Base-by-base conservation (phyloP, 1,140 invertebrate genomes). In the Battus philenor region DNA sequence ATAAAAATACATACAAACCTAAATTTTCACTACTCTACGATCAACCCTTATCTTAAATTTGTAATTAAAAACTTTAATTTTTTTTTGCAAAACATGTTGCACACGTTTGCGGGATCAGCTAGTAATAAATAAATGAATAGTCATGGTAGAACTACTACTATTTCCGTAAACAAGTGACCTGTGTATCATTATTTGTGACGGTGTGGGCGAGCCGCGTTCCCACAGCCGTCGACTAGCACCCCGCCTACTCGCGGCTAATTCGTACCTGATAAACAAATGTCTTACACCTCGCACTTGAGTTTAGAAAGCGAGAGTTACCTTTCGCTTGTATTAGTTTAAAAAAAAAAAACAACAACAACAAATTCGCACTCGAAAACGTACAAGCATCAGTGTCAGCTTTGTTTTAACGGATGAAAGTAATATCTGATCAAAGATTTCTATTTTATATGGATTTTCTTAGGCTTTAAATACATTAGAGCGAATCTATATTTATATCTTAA, bases 221-320 rank as follows among this genome's bases (percentile, higher is more conserved):
- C 38, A 41, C 22, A 41, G 24, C 24, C 11, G 38, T 16, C 13
- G 36, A 39, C 22, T 39, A 6, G 38, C n/a, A 12, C 12, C 12
- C 38, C 38, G 24, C 38, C 15, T 6, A 41, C 24, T 8, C 29
- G 29, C 24, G n/a, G n/a, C n/a, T 27, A 41, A 41, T 41, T 39
- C 20, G 12, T 27, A 27, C 22, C 38, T 27, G 24, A 41, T 27
- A 27, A 16, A 41, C 13, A 41, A 39, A 39, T 20, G 33, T 20
- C 36, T 39, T 15, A 16, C 38, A 33, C 15, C 31, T 33, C 5
- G 20, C 38, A 41, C 29, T 41, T 41, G 29, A 41, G 38, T 22
- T 50, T 47, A 26, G 39, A 50, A 27, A 44, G 36, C 47, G 44
- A 50, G 45, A 50, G 47, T 55, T 5, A 15, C 46, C 51, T 54